A percentile compares a stretch with the other conserved stretches of the same genome.
Evolutionary conservation across 2,888 invertebrate genomes (phyloP).

Genomic region (Phytoseiulus persimilis): DNA sequence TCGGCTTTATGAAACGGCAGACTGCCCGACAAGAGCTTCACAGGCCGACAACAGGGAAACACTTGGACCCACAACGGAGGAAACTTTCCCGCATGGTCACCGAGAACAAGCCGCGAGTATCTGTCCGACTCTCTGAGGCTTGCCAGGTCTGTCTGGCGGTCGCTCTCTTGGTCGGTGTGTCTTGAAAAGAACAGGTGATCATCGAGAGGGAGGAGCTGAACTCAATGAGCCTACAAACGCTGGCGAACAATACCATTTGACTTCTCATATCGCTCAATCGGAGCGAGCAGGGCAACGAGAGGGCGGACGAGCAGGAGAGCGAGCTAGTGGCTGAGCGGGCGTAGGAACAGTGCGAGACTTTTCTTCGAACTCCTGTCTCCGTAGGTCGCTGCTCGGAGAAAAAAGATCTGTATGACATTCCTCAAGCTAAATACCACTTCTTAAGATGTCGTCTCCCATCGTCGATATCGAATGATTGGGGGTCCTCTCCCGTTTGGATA

Average conservation of each 20-base stretch:
- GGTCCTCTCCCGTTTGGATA: no score
- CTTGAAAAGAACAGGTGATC: slow-evolving; percentile 5
- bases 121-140: not conserved
- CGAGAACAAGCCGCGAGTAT: not conserved
- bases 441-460: no score
- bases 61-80: not conserved
- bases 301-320: not conserved
- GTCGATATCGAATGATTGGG: no score
- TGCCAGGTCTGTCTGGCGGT: not conserved
- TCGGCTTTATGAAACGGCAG: not conserved
- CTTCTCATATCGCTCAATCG: not conserved
- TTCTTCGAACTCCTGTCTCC: not conserved
- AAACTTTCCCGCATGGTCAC: not conserved
- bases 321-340: not conserved
- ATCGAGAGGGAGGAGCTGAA: not conserved
- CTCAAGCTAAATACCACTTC: not conserved
- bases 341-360: not conserved
- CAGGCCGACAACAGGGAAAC: not conserved
- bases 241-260: not conserved
- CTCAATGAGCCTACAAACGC: not conserved
- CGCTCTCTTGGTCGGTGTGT: not conserved
- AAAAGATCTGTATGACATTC: not conserved
- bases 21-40: not conserved
- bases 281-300: not conserved
- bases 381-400: not conserved